Percentiles rank a stretch among this genome's conserved stretches.
These are phyloP conservation scores for Pseudochirops cupreus DNA, from an alignment of 2,797 vertebrate species.

Conservation along the genomic window DNA sequence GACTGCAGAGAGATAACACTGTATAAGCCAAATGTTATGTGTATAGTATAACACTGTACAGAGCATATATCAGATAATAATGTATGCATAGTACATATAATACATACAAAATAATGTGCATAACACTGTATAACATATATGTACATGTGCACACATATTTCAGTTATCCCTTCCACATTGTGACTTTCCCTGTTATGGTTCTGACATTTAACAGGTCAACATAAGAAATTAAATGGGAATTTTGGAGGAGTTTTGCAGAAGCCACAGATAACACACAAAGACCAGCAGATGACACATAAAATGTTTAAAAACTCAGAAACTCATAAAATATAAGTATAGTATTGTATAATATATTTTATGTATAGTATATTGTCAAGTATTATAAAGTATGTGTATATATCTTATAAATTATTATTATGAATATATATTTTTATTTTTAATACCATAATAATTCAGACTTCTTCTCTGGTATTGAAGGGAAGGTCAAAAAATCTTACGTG, in stretches of 20 bases:
- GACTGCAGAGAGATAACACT: background rate
- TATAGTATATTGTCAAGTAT: too few species aligned
- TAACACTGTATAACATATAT: background rate
- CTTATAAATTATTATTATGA: too few species aligned
- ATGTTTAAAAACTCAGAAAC: background rate
- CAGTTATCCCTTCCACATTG: background rate
- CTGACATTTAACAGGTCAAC: background rate
- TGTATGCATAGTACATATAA: background rate
- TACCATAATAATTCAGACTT: background rate
- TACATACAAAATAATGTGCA: background rate
- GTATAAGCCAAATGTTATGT: background rate
- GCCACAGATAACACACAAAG: background rate
- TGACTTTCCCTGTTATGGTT: background rate
- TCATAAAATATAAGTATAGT: background rate
- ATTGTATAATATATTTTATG: background rate
- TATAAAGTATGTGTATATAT: too few species aligned
- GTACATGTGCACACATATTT: background rate
- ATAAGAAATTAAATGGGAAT: background rate
- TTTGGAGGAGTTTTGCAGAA: background rate
- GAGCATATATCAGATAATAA: background rate
- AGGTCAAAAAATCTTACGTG: background rate
- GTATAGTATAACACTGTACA: background rate
- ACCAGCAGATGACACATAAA: background rate
- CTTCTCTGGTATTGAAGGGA: background rate
- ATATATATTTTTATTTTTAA: background rate